These are phyloP conservation scores for Hoplias malabaricus DNA, from an alignment of 2,113 vertebrate species.

Conservation along the genomic window DNA sequence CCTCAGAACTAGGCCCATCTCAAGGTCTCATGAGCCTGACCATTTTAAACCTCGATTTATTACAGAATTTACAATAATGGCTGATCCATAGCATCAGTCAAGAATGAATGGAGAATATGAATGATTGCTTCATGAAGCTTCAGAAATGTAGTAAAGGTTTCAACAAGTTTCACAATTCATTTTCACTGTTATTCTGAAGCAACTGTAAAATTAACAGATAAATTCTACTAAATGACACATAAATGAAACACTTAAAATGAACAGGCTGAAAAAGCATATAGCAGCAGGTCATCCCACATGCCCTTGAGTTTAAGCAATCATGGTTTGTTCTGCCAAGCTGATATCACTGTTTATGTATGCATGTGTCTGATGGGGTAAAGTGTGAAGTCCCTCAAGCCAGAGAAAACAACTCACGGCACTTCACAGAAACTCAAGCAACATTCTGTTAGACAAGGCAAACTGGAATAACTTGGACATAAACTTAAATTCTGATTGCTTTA, in stretches of 20 bases:
- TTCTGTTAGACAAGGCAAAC: neutral
- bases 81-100: too few relatives aligned
- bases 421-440: neutral
- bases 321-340: constrained; percentile 25
- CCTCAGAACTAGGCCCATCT: neutral
- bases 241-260: too few relatives aligned
- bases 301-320: neutral
- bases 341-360: constrained; percentile 1
- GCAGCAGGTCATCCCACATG: neutral
- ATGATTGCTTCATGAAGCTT: too few relatives aligned
- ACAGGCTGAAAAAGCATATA: neutral
- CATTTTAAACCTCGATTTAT: too few relatives aligned
- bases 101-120: too few relatives aligned
- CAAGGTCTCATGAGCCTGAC: too few relatives aligned
- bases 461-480: neutral
- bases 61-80: neutral
- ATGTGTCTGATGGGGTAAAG: constrained; percentile 4
- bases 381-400: neutral
- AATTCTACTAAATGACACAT: neutral
- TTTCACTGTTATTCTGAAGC: too few relatives aligned
- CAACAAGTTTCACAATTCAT: too few relatives aligned
- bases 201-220: too few relatives aligned
- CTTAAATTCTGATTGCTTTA: too few relatives aligned
- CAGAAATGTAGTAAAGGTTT: too few relatives aligned
- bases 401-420: neutral